phyloP scores from a whole-genome alignment of 30 jellyfish, hydroid and myxozoan species.

The Thelohanellus kitauei region DNA sequence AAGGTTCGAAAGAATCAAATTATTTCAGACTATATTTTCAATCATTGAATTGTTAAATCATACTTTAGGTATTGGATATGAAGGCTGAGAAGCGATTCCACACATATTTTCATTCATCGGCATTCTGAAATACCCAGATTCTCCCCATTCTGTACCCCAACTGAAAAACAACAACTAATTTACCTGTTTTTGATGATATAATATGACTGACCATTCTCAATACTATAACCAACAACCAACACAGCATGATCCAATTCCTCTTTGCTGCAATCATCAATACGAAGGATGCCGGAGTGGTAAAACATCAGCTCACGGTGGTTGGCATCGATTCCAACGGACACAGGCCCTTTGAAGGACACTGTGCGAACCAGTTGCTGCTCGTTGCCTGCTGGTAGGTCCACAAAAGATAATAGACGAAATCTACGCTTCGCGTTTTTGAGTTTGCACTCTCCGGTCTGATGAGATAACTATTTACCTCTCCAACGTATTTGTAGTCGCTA shows the following conservation, averaged over 20 bases:
- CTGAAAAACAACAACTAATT: slow-evolving; percentile 10
- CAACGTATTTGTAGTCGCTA: no score
- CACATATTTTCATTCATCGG: no score
- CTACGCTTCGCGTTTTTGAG: no score
- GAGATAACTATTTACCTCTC: no score
- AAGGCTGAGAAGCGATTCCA: no score
- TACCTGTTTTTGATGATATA: slow-evolving; percentile 87
- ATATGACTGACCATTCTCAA: slow-evolving; percentile 47
- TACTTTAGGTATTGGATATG: no score
- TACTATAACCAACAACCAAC: slow-evolving; percentile 83
- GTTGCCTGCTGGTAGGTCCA: slow-evolving; percentile 54
- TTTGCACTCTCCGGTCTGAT: no score
- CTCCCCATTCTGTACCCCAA: slow-evolving; percentile 71
- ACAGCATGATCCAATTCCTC: slow-evolving; percentile 78
- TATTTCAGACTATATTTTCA: no score
- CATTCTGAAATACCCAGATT: slow-evolving; percentile 33
- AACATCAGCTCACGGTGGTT: slow-evolving; percentile 43
- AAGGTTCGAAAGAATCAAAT: no score
- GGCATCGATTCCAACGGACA: slow-evolving; percentile 89
- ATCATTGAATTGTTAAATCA: no score
- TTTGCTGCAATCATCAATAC: slow-evolving; percentile 61
- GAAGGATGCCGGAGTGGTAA: slow-evolving; percentile 31
- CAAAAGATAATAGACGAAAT: no score
- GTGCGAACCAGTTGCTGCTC: slow-evolving; percentile 48
- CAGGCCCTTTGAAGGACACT: slow-evolving; percentile 76